These are phyloP conservation scores for Drosophila parthenogenetica DNA, from an alignment of 2,888 invertebrate species.

Conservation along the genomic window DNA sequence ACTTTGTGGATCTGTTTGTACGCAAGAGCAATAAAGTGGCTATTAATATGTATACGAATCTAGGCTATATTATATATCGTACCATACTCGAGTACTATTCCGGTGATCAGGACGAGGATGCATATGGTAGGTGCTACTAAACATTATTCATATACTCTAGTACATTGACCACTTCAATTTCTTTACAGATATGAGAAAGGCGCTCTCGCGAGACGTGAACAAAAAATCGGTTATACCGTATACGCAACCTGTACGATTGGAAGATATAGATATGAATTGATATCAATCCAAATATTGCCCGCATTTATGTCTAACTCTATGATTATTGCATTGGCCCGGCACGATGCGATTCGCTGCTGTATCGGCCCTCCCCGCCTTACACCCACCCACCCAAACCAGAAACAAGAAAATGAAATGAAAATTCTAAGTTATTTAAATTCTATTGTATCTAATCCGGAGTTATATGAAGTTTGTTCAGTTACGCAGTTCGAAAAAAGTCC, in stretches of 20 bases:
- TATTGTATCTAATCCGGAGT: slow-evolving; percentile 52
- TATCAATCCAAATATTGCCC: slow-evolving; percentile 61
- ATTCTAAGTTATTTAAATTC: slow-evolving; percentile 26
- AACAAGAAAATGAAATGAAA: slow-evolving; percentile 6
- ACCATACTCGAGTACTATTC: slow-evolving; percentile 99
- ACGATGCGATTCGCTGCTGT: neutral
- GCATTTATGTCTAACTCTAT: slow-evolving; percentile 66
- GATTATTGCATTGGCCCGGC: slow-evolving; percentile 14
- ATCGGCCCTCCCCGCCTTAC: neutral
- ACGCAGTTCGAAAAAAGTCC: slow-evolving; percentile 11
- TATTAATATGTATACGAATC: slow-evolving; percentile 97
- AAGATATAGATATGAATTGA: slow-evolving; percentile 92
- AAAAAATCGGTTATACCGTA: slow-evolving; percentile 97
- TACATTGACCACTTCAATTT: too few relatives aligned
- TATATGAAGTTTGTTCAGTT: slow-evolving; percentile 12
- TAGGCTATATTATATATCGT: slow-evolving; percentile 98
- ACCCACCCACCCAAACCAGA: neutral
- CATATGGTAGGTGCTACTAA: slow-evolving; percentile 90
- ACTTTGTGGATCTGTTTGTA: slow-evolving; percentile 99
- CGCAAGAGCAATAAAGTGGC: slow-evolving; percentile 98
- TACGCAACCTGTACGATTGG: slow-evolving; percentile 96
- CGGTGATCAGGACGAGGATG: slow-evolving; percentile 99
- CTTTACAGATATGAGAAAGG: slow-evolving; percentile 98
- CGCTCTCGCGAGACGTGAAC: slow-evolving; percentile 95
- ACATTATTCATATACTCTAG: too few relatives aligned